These are phyloP conservation scores for Melipona bicolor DNA, from an alignment of 2,888 invertebrate genomes.

Conservation along the genomic window DNA sequence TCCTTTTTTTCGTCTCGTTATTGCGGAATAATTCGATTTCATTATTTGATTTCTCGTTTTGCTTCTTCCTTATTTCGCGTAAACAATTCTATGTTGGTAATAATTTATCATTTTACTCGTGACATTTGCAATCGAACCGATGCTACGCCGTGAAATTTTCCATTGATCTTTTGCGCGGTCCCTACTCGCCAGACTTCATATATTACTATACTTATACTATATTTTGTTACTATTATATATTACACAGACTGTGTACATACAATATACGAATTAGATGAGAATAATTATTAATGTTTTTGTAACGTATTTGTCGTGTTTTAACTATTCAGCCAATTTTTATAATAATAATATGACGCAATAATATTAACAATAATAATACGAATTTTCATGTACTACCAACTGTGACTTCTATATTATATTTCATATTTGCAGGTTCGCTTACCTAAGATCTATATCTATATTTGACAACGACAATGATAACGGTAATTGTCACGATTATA, in stretches of 20 bases:
- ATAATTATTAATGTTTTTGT: too few species aligned
- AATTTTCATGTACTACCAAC: neutral
- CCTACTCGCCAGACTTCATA: neutral
- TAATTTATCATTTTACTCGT: constrained; percentile 65
- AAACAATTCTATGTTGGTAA: constrained; percentile 59
- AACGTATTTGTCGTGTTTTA: neutral
- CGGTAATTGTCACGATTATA: constrained; percentile 62
- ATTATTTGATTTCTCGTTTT: constrained; percentile 52
- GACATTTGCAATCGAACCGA: constrained; percentile 38
- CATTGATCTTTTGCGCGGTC: constrained; percentile 42
- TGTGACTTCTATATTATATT: constrained; percentile 25
- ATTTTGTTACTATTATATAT: neutral
- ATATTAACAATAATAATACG: neutral
- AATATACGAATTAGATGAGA: neutral
- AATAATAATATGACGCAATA: neutral
- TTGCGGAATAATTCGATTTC: constrained; percentile 58
- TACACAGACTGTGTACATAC: neutral
- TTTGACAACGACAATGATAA: constrained; percentile 11
- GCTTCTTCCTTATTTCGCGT: constrained; percentile 59
- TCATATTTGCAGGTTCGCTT: constrained; percentile 48
- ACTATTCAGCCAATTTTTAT: neutral
- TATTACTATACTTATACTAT: neutral
- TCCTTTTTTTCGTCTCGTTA: constrained; percentile 30
- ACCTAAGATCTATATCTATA: constrained; percentile 69
- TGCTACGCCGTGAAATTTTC: constrained; percentile 61